phyloP scores from a whole-genome alignment of 1,140 invertebrate genomes.

The Pseudomyrmex gracilis region DNA sequence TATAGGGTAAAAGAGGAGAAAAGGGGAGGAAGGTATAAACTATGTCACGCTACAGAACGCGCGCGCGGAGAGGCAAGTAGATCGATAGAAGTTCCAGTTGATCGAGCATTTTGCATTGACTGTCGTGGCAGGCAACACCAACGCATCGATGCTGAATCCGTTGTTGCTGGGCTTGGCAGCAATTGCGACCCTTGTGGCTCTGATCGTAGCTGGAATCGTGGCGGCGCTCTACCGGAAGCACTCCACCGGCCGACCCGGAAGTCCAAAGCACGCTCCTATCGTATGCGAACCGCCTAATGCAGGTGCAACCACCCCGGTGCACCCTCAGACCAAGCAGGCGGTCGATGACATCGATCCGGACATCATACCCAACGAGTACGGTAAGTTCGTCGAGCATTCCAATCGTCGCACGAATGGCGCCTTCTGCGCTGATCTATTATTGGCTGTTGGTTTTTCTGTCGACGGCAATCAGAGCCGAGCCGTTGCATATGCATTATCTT shows the following conservation, averaged over 20 bases:
- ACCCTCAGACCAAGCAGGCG: constrained; percentile 80
- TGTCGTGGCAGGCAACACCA: constrained; percentile 76
- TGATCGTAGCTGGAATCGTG: constrained; percentile 90
- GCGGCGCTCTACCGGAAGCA: constrained; percentile 89
- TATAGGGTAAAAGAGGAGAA: background rate
- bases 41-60: background rate
- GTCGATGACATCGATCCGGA: constrained; percentile 91
- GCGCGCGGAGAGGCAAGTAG: constrained; percentile 31
- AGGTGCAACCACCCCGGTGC: constrained; percentile 84
- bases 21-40: background rate
- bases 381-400: constrained; percentile 84
- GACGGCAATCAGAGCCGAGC: background rate
- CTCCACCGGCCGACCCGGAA: constrained; percentile 84
- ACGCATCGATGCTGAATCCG: constrained; percentile 87
- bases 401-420: constrained; percentile 51
- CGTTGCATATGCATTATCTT: constrained; percentile 25
- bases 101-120: constrained; percentile 72
- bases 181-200: constrained; percentile 89
- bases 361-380: constrained; percentile 94
- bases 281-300: constrained; percentile 85
- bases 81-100: constrained; percentile 71
- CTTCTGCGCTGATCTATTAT: background rate
- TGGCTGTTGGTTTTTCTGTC: constrained; percentile 11
- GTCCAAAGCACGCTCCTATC: constrained; percentile 89
- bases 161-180: constrained; percentile 90